Base-by-base conservation (phyloP, 2,888 invertebrate genomes). In the Epistrophe eligans region DNA sequence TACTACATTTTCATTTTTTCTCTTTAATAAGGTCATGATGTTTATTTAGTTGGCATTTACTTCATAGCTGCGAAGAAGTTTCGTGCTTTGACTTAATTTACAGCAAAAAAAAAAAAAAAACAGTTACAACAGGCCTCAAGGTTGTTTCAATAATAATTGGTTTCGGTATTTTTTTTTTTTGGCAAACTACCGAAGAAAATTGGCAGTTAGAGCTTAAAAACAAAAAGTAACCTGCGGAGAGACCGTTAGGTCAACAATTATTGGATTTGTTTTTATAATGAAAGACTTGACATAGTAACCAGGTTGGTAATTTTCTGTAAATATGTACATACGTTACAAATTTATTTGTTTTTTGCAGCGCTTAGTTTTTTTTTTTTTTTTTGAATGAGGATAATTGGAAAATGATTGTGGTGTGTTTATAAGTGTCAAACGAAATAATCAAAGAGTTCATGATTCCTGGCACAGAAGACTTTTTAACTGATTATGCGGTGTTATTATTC, bases 71-170 rank as follows among this genome's bases (percentile, higher is more conserved):
- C 28, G 24, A 24, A 24, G 28, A 9, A 32, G 74, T 43, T 40
- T 38, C 66, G 66, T 76, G 76, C 24, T 45, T 45, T n/a, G 66
- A 38, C 24, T 76, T 35, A 66, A 76, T 67, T 67, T 67, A 50
- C 35, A 50, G 15, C 19, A 32, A 50, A 50, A n/a, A 66, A 32
- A 32, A 17, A 50, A 67, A n/a, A 66, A 32, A 32, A 15, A 17
- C 9, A n/a, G 10, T 45, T 28, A 66, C 19, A 57, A 43, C 64
- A 57, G 19, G 24, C 57, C 45, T 57, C 66, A 67, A 67, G 76
- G 57, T 67, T 66, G 66, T 58, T 72, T 72, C 57, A 32, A 70
- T 52, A 38, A 17, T 43, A 13, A 13, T 57, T 71, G 24, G 32
- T 17, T 48, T 24, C 17, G 0, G 48, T 32, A 38, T 38, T n/a